A percentile compares a stretch with the other conserved stretches of the same genome.
Conservation (phyloP, 1,140 invertebrate species). For the Catajapyx aquilonaris region DNA sequence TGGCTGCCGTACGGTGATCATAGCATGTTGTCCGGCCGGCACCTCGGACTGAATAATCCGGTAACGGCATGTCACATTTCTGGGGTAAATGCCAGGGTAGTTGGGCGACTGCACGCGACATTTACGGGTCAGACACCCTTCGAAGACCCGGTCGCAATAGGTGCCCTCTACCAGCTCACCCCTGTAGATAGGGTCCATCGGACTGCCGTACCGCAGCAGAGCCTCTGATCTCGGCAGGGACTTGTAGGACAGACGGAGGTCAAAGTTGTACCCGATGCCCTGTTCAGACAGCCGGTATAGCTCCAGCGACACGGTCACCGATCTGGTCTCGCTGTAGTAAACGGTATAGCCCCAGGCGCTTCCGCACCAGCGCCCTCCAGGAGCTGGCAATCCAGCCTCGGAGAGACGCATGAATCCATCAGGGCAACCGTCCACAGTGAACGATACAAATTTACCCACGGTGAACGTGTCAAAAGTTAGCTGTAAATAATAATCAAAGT, state of each 20-base stretch:
- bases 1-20: conserved; percentile 46
- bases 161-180: conserved; percentile 44
- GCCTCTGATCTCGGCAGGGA: conserved; percentile 51
- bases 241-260: conserved; percentile 63
- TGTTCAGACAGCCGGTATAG: conserved; percentile 46
- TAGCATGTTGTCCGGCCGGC: conserved; percentile 44
- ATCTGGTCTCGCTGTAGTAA: conserved; percentile 60
- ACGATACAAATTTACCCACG: conserved; percentile 47
- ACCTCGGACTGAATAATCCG: conserved; percentile 41
- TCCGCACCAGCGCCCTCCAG: conserved; percentile 63
- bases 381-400: conserved; percentile 42
- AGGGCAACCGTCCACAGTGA: conserved; percentile 52
- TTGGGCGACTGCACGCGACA: conserved; percentile 63
- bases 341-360: conserved; percentile 64
- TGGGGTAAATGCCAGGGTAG: conserved; percentile 64
- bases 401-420: conserved; percentile 58
- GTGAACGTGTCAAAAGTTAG: conserved; percentile 53
- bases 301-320: conserved; percentile 48
- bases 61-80: conserved; percentile 66
- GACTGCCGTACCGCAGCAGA: conserved; percentile 50
- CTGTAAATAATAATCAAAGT: conserved; percentile 26
- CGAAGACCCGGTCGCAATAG: conserved; percentile 55
- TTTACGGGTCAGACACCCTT: conserved; percentile 35
- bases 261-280: conserved; percentile 56
- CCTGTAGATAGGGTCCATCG: conserved; percentile 40